phyloP scores from a whole-genome alignment of 2,797 vertebrate genomes.

The Novumbra hubbsi region DNA sequence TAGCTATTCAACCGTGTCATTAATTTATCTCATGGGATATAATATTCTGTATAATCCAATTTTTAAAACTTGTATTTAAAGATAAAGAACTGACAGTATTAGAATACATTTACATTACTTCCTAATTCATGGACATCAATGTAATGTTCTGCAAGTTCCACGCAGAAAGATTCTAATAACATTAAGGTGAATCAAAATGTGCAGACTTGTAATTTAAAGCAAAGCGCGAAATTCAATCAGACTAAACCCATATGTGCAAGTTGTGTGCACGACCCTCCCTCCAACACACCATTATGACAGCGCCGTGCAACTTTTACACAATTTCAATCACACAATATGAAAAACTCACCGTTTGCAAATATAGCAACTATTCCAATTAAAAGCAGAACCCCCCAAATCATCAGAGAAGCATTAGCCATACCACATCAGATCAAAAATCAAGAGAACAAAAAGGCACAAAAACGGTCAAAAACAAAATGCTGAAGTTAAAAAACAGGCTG shows the following conservation, averaged over 20 bases:
- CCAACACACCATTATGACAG: too few species aligned
- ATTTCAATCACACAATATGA: neutral
- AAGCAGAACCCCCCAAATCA: conserved; percentile 68
- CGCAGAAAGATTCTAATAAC: neutral
- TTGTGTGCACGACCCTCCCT: too few species aligned
- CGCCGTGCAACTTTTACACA: too few species aligned
- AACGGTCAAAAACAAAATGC: neutral
- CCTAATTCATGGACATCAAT: neutral
- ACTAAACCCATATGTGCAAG: neutral
- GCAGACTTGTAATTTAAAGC: neutral
- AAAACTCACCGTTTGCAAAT: conserved; percentile 64
- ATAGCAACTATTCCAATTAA: conserved; percentile 61
- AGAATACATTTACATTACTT: neutral
- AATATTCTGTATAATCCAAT: neutral
- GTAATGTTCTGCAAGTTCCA: neutral
- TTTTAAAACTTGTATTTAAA: neutral
- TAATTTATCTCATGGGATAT: neutral
- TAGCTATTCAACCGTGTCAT: neutral
- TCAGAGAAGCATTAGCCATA: conserved; percentile 61
- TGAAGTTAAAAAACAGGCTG: neutral
- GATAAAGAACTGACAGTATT: neutral
- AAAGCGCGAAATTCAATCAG: neutral
- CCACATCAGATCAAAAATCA: conserved; percentile 32
- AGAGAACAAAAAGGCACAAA: neutral
- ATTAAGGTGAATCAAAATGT: neutral